Evolutionary conservation across 2,797 vertebrate species (phyloP).

Genomic region (Kryptopterus vitreolus): DNA sequence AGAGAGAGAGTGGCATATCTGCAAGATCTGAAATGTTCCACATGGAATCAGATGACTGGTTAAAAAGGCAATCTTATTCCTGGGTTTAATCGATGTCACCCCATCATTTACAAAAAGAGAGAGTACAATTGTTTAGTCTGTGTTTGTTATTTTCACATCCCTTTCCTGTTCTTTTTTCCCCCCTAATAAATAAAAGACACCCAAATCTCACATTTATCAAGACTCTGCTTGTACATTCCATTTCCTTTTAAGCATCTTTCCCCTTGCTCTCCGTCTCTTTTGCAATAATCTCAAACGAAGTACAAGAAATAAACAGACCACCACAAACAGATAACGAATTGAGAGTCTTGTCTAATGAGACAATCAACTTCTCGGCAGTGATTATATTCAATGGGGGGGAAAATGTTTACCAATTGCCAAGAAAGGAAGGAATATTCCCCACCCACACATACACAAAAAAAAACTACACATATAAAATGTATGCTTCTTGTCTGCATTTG

Average conservation of each 20-base stretch:
- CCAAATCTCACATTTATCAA: neutral
- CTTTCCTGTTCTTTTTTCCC: neutral
- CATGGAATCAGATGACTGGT: neutral
- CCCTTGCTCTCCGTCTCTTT: neutral
- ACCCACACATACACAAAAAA: neutral
- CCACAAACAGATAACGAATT: neutral
- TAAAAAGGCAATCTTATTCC: neutral
- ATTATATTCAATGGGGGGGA: slow-evolving; percentile 39
- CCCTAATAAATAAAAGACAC: neutral
- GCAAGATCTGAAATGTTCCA: neutral
- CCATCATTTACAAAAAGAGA: neutral
- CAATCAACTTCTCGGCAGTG: slow-evolving; percentile 30
- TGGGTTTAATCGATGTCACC: neutral
- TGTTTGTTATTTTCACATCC: neutral
- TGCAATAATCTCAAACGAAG: slow-evolving; percentile 8
- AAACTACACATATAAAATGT: neutral
- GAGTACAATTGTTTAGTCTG: neutral
- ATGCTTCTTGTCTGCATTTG: slow-evolving; percentile 30
- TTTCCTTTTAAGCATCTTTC: slow-evolving; percentile 1
- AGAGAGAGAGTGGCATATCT: slow-evolving; percentile 13
- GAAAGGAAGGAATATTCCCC: neutral
- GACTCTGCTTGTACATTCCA: neutral
- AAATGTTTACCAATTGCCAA: slow-evolving; percentile 7
- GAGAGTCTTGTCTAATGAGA: slow-evolving; percentile 28
- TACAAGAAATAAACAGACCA: slow-evolving; percentile 1